Conservation (phyloP, 2,888 invertebrate genomes). For the Pilophorus perplexus region DNA sequence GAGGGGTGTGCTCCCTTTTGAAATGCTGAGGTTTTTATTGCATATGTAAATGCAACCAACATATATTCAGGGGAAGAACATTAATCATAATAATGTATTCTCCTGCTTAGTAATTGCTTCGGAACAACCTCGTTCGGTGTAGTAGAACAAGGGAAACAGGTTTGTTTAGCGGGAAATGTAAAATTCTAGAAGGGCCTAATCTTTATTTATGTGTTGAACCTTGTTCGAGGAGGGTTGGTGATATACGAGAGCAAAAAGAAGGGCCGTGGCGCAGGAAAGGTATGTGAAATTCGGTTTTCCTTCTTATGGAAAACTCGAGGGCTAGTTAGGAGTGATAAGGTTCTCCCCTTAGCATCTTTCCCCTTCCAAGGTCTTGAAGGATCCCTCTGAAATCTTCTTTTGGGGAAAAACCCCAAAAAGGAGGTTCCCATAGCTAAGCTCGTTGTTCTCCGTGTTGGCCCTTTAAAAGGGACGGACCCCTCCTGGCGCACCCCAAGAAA, state of each 20-base stretch:
- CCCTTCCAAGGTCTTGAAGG: too few relatives aligned
- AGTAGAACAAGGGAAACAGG: slow-evolving; percentile 14
- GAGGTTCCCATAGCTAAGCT: too few relatives aligned
- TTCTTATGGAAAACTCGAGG: neutral
- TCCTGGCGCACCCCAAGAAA: too few relatives aligned
- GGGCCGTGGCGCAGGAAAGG: slow-evolving; percentile 13
- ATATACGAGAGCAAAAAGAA: neutral
- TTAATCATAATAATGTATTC: slow-evolving; percentile 18
- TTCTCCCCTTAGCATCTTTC: too few relatives aligned
- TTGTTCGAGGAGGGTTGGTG: slow-evolving; percentile 9
- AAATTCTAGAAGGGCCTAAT: slow-evolving; percentile 10
- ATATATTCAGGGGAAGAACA: neutral
- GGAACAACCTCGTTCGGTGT: slow-evolving; percentile 4
- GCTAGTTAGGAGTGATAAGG: slow-evolving; percentile 16
- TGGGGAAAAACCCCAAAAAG: too few relatives aligned
- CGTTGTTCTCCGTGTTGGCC: slow-evolving; percentile 8
- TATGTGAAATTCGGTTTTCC: slow-evolving; percentile 22
- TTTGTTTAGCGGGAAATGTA: slow-evolving; percentile 12
- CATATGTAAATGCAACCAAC: slow-evolving; percentile 6
- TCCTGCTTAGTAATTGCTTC: neutral
- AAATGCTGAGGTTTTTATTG: too few relatives aligned
- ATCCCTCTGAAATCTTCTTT: too few relatives aligned
- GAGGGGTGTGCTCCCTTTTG: too few relatives aligned
- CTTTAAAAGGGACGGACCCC: neutral
- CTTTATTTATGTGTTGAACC: slow-evolving; percentile 7